Conservation (phyloP, 2,888 invertebrate species). For the Rotaria macrura region DNA sequence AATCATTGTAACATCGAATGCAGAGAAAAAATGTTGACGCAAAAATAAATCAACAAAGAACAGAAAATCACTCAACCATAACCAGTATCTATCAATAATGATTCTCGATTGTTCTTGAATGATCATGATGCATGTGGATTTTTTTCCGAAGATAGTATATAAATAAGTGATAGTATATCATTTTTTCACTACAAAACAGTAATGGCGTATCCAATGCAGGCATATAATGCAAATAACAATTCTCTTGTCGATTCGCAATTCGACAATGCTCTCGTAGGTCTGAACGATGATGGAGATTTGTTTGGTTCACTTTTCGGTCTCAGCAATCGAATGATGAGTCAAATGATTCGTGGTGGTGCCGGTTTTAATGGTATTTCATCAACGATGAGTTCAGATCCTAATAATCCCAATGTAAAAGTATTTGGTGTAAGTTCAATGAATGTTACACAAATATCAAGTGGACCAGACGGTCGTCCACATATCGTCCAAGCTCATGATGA, state of each 20-base stretch:
- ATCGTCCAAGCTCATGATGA: constrained; percentile 10
- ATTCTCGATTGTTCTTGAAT: not conserved
- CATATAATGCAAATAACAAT: not conserved
- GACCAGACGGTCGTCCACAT: not conserved
- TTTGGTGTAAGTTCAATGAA: constrained; percentile 10
- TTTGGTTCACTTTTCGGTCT: not conserved
- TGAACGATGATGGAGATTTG: not conserved
- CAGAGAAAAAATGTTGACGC: not conserved
- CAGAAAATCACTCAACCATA: not conserved
- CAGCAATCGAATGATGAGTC: not conserved
- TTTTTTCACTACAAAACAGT: not conserved
- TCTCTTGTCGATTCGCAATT: not conserved
- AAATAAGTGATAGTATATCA: not conserved
- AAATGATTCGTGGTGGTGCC: not conserved
- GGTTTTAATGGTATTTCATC: not conserved
- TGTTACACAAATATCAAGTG: not conserved
- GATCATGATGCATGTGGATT: not conserved
- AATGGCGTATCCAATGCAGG: not conserved
- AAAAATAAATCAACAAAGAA: not conserved
- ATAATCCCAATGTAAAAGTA: not conserved
- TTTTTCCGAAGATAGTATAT: not conserved
- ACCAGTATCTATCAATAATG: not conserved
- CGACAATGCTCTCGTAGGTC: not conserved
- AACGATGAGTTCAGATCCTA: not conserved
- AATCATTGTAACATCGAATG: no score